Base-by-base conservation (phyloP, 2,113 vertebrate genomes). In the Polypterus bichir region DNA sequence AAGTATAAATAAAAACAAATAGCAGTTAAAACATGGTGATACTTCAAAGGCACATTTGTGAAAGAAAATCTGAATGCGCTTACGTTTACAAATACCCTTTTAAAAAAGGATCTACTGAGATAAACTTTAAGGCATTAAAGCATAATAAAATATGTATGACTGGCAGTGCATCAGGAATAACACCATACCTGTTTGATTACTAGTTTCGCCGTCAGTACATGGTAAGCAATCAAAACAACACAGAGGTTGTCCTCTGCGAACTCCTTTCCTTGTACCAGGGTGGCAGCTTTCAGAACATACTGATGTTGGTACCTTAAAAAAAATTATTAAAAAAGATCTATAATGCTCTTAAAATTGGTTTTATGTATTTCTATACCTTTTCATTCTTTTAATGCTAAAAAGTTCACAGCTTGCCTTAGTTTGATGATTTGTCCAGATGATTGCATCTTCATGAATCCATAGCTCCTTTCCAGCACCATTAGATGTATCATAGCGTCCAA, bases 181-280 rank as follows among this genome's bases (percentile, higher is more conserved):
- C 27, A 52, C 10, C 51, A 3, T 62, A 69, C 83, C 78, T 83
- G 83, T 88, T 72, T 83, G 62, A 76, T 85, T 79, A 70, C 70
- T 88, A 76, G 83, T 84, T 71, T 85, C 82, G 68, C 82, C 85
- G 60, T 71, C 75, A 64, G 83, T 83, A 83, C 86, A 88, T 77
- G 74, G 70, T 76, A 86, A 71, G 78, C 86, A 88, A 71, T 86
- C 84, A 83, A 85, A 88, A 77, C 85, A 88, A 73, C 84, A 88
- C 54, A 86, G 68, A 77, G 82, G 80, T 68, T 86, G 71, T 71
- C 81, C 79, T 73, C 46, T 72, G 71, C 81, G 81, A 68, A 77
- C 74, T 75, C 81, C 82, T 68, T 85, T 88, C 71, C 84, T 69
- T 69, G 73, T 79, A 64, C 85, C 86, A 62, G 82, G 79, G 74